Conservation (phyloP, 2,888 invertebrate species). For the Cistogaster globosa region DNA sequence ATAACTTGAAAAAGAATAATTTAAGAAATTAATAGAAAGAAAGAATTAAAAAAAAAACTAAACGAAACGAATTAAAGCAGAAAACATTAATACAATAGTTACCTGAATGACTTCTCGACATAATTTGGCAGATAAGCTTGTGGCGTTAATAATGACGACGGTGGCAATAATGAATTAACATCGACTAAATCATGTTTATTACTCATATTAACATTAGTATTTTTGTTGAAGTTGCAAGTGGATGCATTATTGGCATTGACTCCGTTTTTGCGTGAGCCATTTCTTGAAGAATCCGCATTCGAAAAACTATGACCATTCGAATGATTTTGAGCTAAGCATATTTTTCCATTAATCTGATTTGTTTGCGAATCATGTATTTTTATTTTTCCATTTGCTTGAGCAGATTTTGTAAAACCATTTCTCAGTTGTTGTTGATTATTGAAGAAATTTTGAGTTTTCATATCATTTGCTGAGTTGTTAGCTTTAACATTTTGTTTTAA, state of each 20-base stretch:
- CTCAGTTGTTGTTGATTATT: conserved; percentile 34
- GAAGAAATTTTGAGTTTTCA: conserved; percentile 36
- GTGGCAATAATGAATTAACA: conserved; percentile 55
- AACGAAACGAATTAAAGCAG: conserved; percentile 59
- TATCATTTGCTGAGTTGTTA: conserved; percentile 42
- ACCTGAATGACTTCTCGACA: conserved; percentile 84
- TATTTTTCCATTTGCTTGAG: conserved; percentile 40
- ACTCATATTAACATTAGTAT: conserved; percentile 26
- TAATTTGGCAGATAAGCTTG: conserved; percentile 81
- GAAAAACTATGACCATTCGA: conserved; percentile 21
- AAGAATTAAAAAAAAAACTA: neutral
- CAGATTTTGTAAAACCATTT: conserved; percentile 47
- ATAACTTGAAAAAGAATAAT: neutral
- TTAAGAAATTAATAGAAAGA: neutral
- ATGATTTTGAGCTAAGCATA: conserved; percentile 40
- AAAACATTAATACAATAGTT: conserved; percentile 75
- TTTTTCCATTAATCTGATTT: conserved; percentile 18
- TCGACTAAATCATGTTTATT: conserved; percentile 56
- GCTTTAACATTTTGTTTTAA: conserved; percentile 49
- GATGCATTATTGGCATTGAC: neutral
- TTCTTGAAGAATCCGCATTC: conserved; percentile 34
- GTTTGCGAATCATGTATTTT: neutral
- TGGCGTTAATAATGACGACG: conserved; percentile 63
- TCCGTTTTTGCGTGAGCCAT: conserved; percentile 43
- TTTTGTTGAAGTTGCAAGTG: conserved; percentile 14